Evolutionary conservation across 2,797 vertebrate species (phyloP), one percentile per base, ranked within the genome.

Genomic region (Xiphophorus birchmanni): DNA sequence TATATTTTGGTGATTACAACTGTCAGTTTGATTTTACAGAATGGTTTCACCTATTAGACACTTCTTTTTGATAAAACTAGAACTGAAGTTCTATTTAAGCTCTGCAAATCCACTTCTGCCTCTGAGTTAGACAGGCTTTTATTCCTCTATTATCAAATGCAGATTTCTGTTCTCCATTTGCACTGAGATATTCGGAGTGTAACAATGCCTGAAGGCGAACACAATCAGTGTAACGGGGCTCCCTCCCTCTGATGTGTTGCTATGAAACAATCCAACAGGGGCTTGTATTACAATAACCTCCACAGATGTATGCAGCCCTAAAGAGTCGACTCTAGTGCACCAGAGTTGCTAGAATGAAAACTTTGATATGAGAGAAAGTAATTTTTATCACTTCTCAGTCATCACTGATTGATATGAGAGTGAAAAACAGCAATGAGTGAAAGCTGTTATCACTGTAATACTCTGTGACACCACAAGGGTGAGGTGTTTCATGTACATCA

Each of bases 271-370:
- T 85, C 81, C 88, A 73, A 77, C 56, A 35, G 82, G 67, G 74
- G 85, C 79, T 91, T 93, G 82, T 86, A 44, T 92, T 92, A 92
- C 90, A 89, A 65, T 54, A 89, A 86, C 79, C 82, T 84, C 89
- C 82, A 45, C 58, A 74, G 47, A 74, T 50, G 80, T 58, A 78
- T 73, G 74, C 79, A n/a, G 69, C 50, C 67, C 47, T 40, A 52
- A 18, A 29, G 48, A 50, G 40, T 73, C 45, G 26, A 50, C 81
- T 75, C 47, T 6, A 67, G 32, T 23, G 74, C 18, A 50, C 44
- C 2, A 48, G 72, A 79, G 67, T 35, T 29, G 44, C 29, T 81
- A 21, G 44, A 5, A 69, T 40, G 21, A 69, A 69, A 50, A 42
- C 26, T 9, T 42, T 13, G 32, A 60, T 4, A 5, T 74, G 8